Percentiles rank a stretch among this genome's conserved stretches.
phyloP scores from a whole-genome alignment of 1,140 invertebrate species.

The Meloidogyne exigua region DNA sequence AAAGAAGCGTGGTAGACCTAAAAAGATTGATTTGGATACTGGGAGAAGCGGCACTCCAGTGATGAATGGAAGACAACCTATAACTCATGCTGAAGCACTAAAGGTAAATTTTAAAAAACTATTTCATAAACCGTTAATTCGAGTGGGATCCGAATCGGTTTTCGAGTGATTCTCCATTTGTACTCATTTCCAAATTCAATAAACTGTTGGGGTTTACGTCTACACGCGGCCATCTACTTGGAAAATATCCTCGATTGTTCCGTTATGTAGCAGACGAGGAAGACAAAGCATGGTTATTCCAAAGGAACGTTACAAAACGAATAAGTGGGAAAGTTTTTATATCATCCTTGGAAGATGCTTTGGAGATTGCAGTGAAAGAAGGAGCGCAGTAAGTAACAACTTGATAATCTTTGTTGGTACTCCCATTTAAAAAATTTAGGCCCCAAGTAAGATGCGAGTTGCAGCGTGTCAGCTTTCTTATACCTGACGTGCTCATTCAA shows the following conservation, averaged over 20 bases:
- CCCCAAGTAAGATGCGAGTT: conserved; percentile 29
- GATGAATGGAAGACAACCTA: conserved; percentile 46
- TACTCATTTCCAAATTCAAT: conserved; percentile 51
- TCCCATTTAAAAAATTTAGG: conserved; percentile 26
- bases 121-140: background rate
- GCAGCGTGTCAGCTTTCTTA: conserved; percentile 37
- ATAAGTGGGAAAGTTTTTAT: conserved; percentile 51
- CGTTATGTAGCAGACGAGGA: conserved; percentile 54
- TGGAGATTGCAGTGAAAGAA: conserved; percentile 43
- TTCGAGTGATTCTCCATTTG: conserved; percentile 37
- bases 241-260: conserved; percentile 51
- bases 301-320: conserved; percentile 35
- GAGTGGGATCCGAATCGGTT: conserved; percentile 51
- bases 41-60: conserved; percentile 48
- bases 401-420: background rate
- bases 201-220: conserved; percentile 35
- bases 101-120: conserved; percentile 30
- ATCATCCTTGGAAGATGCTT: conserved; percentile 46
- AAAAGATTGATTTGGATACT: conserved; percentile 52
- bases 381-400: conserved; percentile 37
- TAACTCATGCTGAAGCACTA: conserved; percentile 40
- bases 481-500: conserved; percentile 41
- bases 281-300: conserved; percentile 51
- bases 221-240: conserved; percentile 46
- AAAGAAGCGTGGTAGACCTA: conserved; percentile 50